Evolutionary conservation across 2,888 invertebrate species (phyloP).

Genomic region (Abrostola tripartita): DNA sequence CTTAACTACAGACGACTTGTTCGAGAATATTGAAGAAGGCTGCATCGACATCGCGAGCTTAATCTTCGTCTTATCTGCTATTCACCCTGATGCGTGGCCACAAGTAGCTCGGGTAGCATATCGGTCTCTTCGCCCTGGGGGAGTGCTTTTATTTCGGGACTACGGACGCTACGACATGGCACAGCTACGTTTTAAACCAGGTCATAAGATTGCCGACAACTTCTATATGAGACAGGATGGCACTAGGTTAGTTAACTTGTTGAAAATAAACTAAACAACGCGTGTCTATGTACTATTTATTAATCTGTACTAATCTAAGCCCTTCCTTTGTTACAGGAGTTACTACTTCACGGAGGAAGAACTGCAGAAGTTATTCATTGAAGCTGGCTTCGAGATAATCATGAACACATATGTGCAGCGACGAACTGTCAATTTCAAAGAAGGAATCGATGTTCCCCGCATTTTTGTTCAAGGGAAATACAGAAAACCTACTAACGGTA

Average conservation of each 20-base stretch:
- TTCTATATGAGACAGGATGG: slow-evolving; percentile 99
- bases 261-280: background rate
- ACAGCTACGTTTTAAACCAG: slow-evolving; percentile 97
- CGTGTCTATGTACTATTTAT: background rate
- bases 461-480: slow-evolving; percentile 98
- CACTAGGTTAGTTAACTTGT: slow-evolving; percentile 89
- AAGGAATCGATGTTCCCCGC: slow-evolving; percentile 96
- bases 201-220: slow-evolving; percentile 96
- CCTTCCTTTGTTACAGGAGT: slow-evolving; percentile 82
- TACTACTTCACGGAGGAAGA: slow-evolving; percentile 94
- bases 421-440: slow-evolving; percentile 97
- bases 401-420: slow-evolving; percentile 94
- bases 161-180: slow-evolving; percentile 99
- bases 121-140: slow-evolving; percentile 91
- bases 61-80: slow-evolving; percentile 98
- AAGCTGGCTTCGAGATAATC: slow-evolving; percentile 91
- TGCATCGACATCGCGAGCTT: slow-evolving; percentile 94
- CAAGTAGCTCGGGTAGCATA: slow-evolving; percentile 90
- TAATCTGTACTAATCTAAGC: background rate
- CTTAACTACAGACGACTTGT: slow-evolving; percentile 91
- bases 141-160: slow-evolving; percentile 95
- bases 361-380: slow-evolving; percentile 89
- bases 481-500: slow-evolving; percentile 81
- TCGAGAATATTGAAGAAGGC: slow-evolving; percentile 81
- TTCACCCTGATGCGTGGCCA: slow-evolving; percentile 95